A percentile compares a stretch with the other conserved stretches of the same genome.
Evolutionary conservation across 2,888 invertebrate species (phyloP).

Genomic region (Heliconius aoede): DNA sequence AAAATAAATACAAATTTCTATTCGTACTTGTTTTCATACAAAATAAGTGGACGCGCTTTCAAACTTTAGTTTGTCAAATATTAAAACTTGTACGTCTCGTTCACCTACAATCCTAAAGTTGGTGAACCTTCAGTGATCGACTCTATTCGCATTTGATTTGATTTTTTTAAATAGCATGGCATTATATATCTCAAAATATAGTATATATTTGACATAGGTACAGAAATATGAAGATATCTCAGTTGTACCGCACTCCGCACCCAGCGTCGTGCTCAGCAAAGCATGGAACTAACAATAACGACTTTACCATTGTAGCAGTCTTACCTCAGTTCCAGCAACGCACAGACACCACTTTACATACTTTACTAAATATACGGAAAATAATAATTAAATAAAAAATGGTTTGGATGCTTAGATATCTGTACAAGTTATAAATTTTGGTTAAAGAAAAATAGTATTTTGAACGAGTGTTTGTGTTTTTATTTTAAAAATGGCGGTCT

Average conservation of each 20-base stretch:
- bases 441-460: not conserved
- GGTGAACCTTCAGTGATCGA: too few relatives aligned
- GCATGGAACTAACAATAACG: conserved; percentile 79
- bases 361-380: conserved; percentile 33
- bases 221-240: conserved; percentile 33
- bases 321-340: conserved; percentile 73
- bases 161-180: too few relatives aligned
- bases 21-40: too few relatives aligned
- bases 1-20: too few relatives aligned
- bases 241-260: conserved; percentile 69
- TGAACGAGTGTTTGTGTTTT: not conserved
- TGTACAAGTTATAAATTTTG: not conserved
- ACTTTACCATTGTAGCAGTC: conserved; percentile 77
- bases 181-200: too few relatives aligned
- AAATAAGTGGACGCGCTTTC: too few relatives aligned
- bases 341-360: conserved; percentile 66
- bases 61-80: too few relatives aligned
- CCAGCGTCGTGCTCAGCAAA: conserved; percentile 72
- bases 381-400: conserved; percentile 7
- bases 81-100: too few relatives aligned
- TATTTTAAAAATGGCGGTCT: conserved; percentile 60
- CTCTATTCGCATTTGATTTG: too few relatives aligned
- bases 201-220: not conserved
- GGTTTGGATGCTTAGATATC: not conserved
- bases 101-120: too few relatives aligned